Evolutionary conservation across 2,113 vertebrate species (phyloP), one percentile per base, ranked within the genome.

Genomic region (Solea solea): DNA sequence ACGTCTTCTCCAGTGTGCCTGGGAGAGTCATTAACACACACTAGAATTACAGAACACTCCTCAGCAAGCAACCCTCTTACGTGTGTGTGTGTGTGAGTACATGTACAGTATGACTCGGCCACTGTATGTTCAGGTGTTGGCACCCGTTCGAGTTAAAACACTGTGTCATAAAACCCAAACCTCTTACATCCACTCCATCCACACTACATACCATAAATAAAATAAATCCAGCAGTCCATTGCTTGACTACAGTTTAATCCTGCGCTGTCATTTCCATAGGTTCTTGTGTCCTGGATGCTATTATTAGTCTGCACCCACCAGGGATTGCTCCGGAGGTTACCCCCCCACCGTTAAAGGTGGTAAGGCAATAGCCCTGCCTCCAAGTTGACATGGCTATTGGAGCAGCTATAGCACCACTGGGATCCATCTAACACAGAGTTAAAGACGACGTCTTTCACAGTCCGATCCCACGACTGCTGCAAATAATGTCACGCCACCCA

Each of bases 1-100:
- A 79, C 74, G 74, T 90, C 86, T 82, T 81, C 89, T 86, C 83
- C 88, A 89, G 79, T 88, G 87, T 67, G 86, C 88, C 86, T 83
- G 81, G 70, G 86, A 93, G 90, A 93, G 89, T 88, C 86, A 88
- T 93, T 93, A 91, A 89, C 88, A 85, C 85, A 90, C 84, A 79
- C 80, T 88, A 76, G 86, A 89, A 88, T 88, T 91, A 87, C 82
- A 86, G 85, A 88, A 82, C 82, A 77, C 78, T 88, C 74, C 78
- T 88, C 83, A 64, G 80, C 71, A 51, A 64, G 80, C 71, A 51
- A 62, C 51, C 40, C 45, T 42, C 67, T 44, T 51, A 46, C 76
- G 67, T 75, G 64, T 59, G 3, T 55, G 14, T 79, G 69, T 69
- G 49, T 59, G 3, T 55, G 14, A 77, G 69, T 69, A 45, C 10